Evolutionary conservation across 1,140 invertebrate genomes (phyloP).

Genomic region (Aphaenogaster rudis): DNA sequence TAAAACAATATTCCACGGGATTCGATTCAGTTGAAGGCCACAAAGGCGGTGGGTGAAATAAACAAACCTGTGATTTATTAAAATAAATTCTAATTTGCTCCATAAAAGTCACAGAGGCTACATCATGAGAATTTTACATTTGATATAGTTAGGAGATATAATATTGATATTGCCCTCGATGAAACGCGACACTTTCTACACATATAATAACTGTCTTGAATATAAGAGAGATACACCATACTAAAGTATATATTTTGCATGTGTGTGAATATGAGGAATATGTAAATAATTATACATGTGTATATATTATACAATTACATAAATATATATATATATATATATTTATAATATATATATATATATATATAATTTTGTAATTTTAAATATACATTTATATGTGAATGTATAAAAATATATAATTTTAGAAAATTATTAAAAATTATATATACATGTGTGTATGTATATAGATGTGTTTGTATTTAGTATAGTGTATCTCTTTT

Average conservation of each 20-base stretch:
- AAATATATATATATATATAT: neutral
- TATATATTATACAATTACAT: neutral
- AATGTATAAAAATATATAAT: neutral
- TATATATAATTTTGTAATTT: constrained; percentile 1
- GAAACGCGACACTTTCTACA: constrained; percentile 27
- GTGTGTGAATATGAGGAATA: neutral
- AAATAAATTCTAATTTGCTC: constrained; percentile 69
- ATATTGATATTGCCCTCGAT: constrained; percentile 60
- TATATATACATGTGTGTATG: neutral
- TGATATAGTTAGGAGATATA: constrained; percentile 49
- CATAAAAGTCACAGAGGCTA: constrained; percentile 68
- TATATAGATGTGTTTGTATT: neutral
- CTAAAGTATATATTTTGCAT: neutral
- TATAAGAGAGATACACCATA: constrained; percentile 3
- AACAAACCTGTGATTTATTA: constrained; percentile 51
- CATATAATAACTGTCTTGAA: constrained; percentile 17
- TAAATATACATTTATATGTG: neutral
- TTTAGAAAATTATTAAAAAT: neutral
- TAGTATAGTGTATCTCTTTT: constrained; percentile 36
- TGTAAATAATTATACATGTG: neutral
- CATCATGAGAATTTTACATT: constrained; percentile 31
- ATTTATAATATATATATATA: neutral
- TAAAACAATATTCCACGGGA: neutral
- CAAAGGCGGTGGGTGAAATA: constrained; percentile 27
- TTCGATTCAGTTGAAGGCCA: no score